These are phyloP conservation scores for Ormyrus thymus DNA, from an alignment of 2,888 invertebrate species.

Conservation along the genomic window DNA sequence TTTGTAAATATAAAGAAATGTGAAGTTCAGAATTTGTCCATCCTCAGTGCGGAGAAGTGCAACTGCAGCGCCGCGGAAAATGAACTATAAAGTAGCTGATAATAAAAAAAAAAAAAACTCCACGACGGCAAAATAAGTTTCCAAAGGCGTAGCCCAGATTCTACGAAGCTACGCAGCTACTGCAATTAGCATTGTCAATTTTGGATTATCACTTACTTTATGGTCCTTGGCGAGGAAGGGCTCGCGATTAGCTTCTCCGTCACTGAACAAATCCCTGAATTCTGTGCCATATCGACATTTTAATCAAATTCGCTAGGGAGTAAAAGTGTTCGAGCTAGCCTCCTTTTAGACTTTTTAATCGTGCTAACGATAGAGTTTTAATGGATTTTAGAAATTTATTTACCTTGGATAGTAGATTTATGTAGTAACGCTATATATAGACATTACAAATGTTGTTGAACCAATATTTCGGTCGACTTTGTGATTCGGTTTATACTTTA, in stretches of 20 bases:
- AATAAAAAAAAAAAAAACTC: not conserved
- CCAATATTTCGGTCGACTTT: not conserved
- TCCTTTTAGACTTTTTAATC: conserved; percentile 41
- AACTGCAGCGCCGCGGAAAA: not conserved
- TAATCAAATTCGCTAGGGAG: conserved; percentile 36
- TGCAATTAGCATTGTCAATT: conserved; percentile 22
- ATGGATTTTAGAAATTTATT: conserved; percentile 38
- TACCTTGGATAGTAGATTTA: conserved; percentile 30
- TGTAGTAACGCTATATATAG: conserved; percentile 20
- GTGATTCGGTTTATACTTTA: not conserved
- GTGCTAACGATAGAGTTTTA: conserved; percentile 10
- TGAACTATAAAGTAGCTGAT: conserved; percentile 27
- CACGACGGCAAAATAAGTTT: not conserved
- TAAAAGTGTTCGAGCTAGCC: conserved; percentile 36
- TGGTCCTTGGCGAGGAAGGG: not conserved
- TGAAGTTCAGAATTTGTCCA: conserved; percentile 35
- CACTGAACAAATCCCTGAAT: conserved; percentile 40
- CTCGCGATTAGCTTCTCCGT: conserved; percentile 8
- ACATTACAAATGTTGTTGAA: conserved; percentile 28
- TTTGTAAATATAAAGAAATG: conserved; percentile 40
- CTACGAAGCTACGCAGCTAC: conserved; percentile 7
- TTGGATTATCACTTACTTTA: conserved; percentile 24
- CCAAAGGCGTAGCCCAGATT: conserved; percentile 1
- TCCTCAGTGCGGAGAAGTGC: conserved; percentile 13
- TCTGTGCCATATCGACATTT: conserved; percentile 56